Base-by-base conservation (phyloP, 2,113 vertebrate genomes). In the Talpa occidentalis region DNA sequence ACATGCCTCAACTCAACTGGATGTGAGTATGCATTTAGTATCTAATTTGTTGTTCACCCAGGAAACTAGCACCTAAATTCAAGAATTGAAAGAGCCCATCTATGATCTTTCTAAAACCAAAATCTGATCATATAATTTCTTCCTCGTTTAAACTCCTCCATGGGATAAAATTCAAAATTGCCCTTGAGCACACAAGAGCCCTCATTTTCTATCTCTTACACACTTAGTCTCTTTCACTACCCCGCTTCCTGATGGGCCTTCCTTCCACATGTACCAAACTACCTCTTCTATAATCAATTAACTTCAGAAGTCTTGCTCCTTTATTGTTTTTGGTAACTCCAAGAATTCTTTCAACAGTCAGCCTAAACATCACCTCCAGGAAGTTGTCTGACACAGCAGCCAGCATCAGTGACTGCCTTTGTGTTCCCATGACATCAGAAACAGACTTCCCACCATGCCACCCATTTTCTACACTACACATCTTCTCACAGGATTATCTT, bases 1-100 rank as follows among this genome's bases (percentile, higher is more conserved):
- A 99, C 95, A 99, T 98, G 97, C 98, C 98, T 92, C 87, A 95
- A 67, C 97, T 98, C 94, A 98, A 98, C 94, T 99, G 98, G 98
- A 97, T 99, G 98, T 98, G 98, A 99, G 98, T 99, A 94, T 67
- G 59, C 81, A 74, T 30, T 21, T 59, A 82, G 72, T 1, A 52
- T 79, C 73, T 24, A 40, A 66, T 67, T 91, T 74, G 26, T 73
- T 95, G 78, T 92, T 35, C 0, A 15, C 16, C 88, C 6, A 72
- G 59, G 62, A 94, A 87, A 52, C n/a, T 62, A 92, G 28, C 30
- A 32, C 12, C 44, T 14, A 89, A 52, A 40, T 88, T 82, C 6
- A 64, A 7, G 30, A 4, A 89, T 56, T 28, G 54, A 16, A 80
- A 74, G 60, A 54, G 40, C 30, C 37, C 28, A 76, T 72, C 35